Base-by-base conservation (phyloP, 1,140 invertebrate species). In the Araneus ventricosus region DNA sequence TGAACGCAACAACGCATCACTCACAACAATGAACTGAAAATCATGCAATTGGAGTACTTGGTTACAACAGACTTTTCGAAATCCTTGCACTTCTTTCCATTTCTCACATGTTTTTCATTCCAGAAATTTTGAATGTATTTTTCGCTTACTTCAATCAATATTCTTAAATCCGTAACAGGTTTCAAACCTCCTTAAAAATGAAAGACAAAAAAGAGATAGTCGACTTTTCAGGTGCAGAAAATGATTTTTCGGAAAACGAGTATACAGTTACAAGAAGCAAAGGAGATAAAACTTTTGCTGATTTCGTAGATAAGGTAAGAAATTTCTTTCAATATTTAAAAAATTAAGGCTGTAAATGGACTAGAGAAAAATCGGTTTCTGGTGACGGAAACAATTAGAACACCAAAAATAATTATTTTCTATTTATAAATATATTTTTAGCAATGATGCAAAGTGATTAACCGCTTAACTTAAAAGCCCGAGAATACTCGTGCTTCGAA, bases 281-380 rank as follows among this genome's bases (percentile, higher is more conserved):
- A 4, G 37, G 34, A 10, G 30, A 7, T 22, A 63, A 70, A 41
- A 88, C 86, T 2, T 88, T 88, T 27, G 59, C 59, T 0, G 39
- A 88, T 5, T 88, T 88, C 20, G 86, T 88, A 10, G 61, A 88
- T 70, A 27, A 88, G 24, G 86, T 88, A 75, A 75, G 20, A 6
- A 75, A 17, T 37, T 75, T 17, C 24, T 63, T 63, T n/a, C n/a
- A 63, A 63, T 63, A 2, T 63, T 63, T 27, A 27, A 5, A 63
- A 63, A 52, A 52, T n/a, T 52, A 17, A 52, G 45, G 45, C 17
- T 52, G 45, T 2, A 52, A 52, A 0, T 1, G 17, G 45, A 52
- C 17, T 14, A 1, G 2, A 52, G 17, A 52, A 52, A 52, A 17
- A 52, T 52, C 45, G 10, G 1, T 52, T 14, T 1, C 17, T 52